Evolutionary conservation across 2,888 invertebrate genomes (phyloP).

Genomic region (Drosophila kokeensis): DNA sequence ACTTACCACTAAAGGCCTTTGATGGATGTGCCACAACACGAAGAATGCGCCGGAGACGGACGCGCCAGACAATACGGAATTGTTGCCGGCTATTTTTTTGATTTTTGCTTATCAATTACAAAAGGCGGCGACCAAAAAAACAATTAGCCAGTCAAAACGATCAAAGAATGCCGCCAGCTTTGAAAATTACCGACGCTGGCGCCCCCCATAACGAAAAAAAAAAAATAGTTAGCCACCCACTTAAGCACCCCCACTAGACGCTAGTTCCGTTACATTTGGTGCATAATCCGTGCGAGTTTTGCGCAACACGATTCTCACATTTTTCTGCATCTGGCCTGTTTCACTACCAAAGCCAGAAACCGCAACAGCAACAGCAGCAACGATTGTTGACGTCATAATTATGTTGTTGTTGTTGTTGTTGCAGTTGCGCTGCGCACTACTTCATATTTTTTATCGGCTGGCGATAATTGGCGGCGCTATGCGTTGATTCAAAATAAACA

Average conservation of each 20-base stretch:
- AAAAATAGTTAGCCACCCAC: neutral
- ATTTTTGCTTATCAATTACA: conserved; percentile 72
- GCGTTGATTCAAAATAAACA: conserved; percentile 69
- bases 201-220: conserved; percentile 35
- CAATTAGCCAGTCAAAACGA: conserved; percentile 72
- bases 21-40: conserved; percentile 66
- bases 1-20: conserved; percentile 68
- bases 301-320: conserved; percentile 28
- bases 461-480: conserved; percentile 73
- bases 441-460: conserved; percentile 63
- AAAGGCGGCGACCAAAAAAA: conserved; percentile 64
- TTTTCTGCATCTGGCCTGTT: conserved; percentile 62
- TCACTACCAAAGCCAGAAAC: conserved; percentile 30
- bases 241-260: neutral
- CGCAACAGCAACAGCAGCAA: conserved; percentile 41
- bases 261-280: conserved; percentile 44
- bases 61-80: conserved; percentile 53
- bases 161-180: conserved; percentile 63
- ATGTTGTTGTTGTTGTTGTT: conserved; percentile 25
- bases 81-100: neutral
- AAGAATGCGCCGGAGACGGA: conserved; percentile 14
- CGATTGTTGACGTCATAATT: conserved; percentile 69
- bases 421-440: conserved; percentile 28
- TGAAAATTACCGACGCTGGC: conserved; percentile 68
- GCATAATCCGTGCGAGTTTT: conserved; percentile 40